Conservation (phyloP, 2,797 vertebrate species). For the Natrix natrix region DNA sequence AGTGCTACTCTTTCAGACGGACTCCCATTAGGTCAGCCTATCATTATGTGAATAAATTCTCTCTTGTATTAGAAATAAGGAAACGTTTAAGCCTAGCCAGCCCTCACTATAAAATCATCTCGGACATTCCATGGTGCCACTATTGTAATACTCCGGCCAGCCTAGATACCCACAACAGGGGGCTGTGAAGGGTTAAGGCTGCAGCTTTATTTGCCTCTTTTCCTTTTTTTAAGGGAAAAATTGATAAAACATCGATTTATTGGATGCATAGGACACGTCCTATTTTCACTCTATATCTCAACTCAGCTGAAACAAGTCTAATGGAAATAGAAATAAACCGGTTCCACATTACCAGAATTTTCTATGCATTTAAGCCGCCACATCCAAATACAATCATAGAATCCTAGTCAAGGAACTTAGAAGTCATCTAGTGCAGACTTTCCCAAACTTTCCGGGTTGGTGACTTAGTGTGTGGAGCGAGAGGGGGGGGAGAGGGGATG, state of each 20-base stretch:
- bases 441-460: too few relatives aligned
- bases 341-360: not conserved
- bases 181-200: not conserved
- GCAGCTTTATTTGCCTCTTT: not conserved
- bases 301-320: not conserved
- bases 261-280: not conserved
- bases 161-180: not conserved
- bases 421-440: not conserved
- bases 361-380: not conserved
- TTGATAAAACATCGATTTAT: not conserved
- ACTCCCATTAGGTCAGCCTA: not conserved
- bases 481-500: too few relatives aligned
- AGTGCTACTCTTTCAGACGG: not conserved
- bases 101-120: not conserved
- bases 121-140: not conserved
- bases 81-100: not conserved
- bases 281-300: not conserved
- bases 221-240: not conserved
- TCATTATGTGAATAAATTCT: not conserved
- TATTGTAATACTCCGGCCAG: not conserved
- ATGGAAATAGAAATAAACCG: not conserved
- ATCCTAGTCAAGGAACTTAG: not conserved
- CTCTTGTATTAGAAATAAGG: not conserved
- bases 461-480: rapidly evolving
- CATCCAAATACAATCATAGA: not conserved